phyloP scores from a whole-genome alignment of 35 echinoderm and acorn worm species.

The Lytechinus pictus region DNA sequence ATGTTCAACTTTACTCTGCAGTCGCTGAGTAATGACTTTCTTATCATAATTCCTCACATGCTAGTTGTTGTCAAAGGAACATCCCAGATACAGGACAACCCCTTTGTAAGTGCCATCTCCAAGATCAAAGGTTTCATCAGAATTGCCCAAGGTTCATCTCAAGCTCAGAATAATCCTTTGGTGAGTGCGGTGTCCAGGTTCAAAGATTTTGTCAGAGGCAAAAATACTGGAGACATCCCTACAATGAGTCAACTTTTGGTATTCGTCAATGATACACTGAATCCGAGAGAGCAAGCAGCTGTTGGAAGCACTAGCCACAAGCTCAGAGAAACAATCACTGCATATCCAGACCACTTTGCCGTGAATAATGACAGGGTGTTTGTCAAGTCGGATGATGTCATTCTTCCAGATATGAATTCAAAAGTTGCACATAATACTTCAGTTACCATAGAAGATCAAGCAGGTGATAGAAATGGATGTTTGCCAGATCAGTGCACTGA shows the following conservation, averaged over 20 bases:
- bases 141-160: neutral
- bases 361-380: neutral
- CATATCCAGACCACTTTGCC: neutral
- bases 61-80: neutral
- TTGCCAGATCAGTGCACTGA: neutral
- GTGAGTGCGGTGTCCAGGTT: neutral
- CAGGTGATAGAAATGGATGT: neutral
- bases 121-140: neutral
- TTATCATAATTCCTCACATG: neutral
- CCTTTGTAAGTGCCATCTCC: neutral
- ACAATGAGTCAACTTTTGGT: neutral
- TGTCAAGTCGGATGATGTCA: neutral
- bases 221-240: neutral
- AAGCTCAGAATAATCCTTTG: neutral
- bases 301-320: neutral
- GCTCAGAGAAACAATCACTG: neutral
- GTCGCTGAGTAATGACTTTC: neutral
- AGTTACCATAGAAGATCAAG: neutral
- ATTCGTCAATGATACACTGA: neutral
- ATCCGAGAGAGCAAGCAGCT: neutral
- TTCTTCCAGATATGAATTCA: neutral
- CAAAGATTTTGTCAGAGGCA: neutral
- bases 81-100: neutral
- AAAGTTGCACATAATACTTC: neutral
- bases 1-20: neutral